Evolutionary conservation across 2,797 vertebrate genomes (phyloP), one percentile per base, ranked within the genome.

Genomic region (Simalia tracyae): DNA sequence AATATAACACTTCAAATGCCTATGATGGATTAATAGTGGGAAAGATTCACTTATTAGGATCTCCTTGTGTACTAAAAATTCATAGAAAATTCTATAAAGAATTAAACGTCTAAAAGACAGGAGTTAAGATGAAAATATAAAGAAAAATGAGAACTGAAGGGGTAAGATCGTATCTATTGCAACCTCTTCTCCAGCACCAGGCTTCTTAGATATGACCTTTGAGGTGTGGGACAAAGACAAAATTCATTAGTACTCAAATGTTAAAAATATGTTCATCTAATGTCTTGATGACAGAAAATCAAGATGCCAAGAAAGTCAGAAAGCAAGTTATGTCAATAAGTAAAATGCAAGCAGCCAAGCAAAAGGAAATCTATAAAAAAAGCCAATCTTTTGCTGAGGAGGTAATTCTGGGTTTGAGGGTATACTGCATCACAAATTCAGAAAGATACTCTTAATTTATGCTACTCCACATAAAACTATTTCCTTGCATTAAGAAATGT

Each of bases 321-420:
- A 68, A 93, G 5, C 87, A 87, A 92, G 94, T 87, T 14, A 81
- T 89, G 92, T 50, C 26, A 94, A 6, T 94, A 96, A 96, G 93
- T 95, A 95, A 96, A 95, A 92, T 50, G 4, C 36, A 95, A 57
- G 84, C 8, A 92, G 92, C 22, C 60, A 85, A 89, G 92, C 60
- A 85, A 90, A 93, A 85, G 66, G 59, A 96, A 96, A 95, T 94
- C 84, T 89, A 60, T 95, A 91, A 94, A 15, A 93, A 81, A 46
- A 59, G 26, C 5, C 72, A 57, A 17, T 26, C 5, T 90, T 90
- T 64, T 22, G 22, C 42, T 85, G 2, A 90, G 28, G 3, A n/a
- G 26, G 15, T 50, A 61, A 50, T 61, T 28, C 26, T 61, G 72
- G 26, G 42, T 90, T 11, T 56, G 42, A 81, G 9, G 17, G 24